Base-by-base conservation (phyloP, 2,797 vertebrate genomes). In the Lutjanus argentimaculatus region DNA sequence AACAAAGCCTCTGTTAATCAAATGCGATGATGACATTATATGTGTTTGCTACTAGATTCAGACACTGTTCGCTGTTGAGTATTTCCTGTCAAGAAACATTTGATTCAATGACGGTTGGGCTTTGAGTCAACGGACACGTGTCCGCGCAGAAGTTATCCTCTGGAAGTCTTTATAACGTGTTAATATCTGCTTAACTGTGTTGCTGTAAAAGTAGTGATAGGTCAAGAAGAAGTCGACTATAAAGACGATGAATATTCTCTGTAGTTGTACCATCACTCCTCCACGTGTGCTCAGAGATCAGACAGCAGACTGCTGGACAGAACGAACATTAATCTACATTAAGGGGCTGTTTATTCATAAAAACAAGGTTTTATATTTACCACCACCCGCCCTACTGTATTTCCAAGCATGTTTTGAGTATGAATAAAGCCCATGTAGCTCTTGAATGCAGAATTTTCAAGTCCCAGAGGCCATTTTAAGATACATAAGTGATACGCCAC, bases 131-230 rank as follows among this genome's bases (percentile, higher is more conserved):
- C 42, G 67, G 75, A 70, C 7, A 3, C 52, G 79, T 55, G 72
- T 69, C 75, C 76, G 72, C 14, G 72, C 75, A 64, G 48, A 69
- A 57, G 57, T 83, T 59, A 8, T 77, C 64, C 68, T 75, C 80
- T 67, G 76, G 65, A 85, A 70, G 70, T 91, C 78, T 88, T 77
- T 88, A 70, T 80, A 89, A 88, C 59, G n/a, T 92, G 88, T 93
- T 90, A 82, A 92, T 93, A 93, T 82, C 91, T 86, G 90, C 91
- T 93, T 88, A 76, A 89, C 72, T 92, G 89, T 93, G 86, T 94
- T 88, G 85, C 90, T 91, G 90, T 95, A 73, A 82, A 82, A 90
- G 88, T 95, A 93, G 91, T 83, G 77, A 82, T 93, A 93, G 92
- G 88, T 89, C 30, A 58, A 84, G 85, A 90, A 82, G 78, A 79